A percentile compares a stretch with the other conserved stretches of the same genome.
These are phyloP conservation scores for Acanthosoma haemorrhoidale DNA, from an alignment of 2,888 invertebrate genomes.

Conservation along the genomic window DNA sequence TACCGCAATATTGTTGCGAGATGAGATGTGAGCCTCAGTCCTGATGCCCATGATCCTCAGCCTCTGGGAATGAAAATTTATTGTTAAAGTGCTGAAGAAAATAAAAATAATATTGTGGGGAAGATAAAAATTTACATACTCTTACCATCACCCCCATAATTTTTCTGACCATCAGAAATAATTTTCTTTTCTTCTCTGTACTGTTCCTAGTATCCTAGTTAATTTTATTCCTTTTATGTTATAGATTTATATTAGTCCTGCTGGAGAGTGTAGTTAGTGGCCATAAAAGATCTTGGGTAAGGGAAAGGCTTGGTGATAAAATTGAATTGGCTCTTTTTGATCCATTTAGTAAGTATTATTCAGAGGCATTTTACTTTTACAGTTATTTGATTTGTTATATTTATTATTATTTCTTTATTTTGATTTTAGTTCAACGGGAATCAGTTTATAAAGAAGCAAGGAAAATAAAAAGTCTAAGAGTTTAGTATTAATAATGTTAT, in stretches of 20 bases:
- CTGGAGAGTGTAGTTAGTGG: conserved; percentile 75
- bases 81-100: too few species aligned
- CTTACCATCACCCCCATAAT: neutral
- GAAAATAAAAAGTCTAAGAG: conserved; percentile 62
- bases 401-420: conserved; percentile 34
- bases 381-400: neutral
- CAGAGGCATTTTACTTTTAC: neutral
- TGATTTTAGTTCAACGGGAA: conserved; percentile 62
- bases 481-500: neutral
- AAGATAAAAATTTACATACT: neutral
- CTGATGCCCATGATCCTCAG: too few species aligned
- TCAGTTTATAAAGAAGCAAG: conserved; percentile 66
- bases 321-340: conserved; percentile 68
- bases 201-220: conserved; percentile 45
- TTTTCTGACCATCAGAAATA: neutral
- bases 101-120: too few species aligned
- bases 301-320: conserved; percentile 73
- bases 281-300: conserved; percentile 59
- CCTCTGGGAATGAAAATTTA: too few species aligned
- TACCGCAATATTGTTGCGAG: too few species aligned
- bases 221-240: conserved; percentile 43
- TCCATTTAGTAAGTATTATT: conserved; percentile 65
- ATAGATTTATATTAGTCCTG: conserved; percentile 67
- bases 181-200: conserved; percentile 44
- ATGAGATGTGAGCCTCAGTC: too few species aligned